Base-by-base conservation (phyloP, 2,797 vertebrate species). In the Eulemur mongoz region DNA sequence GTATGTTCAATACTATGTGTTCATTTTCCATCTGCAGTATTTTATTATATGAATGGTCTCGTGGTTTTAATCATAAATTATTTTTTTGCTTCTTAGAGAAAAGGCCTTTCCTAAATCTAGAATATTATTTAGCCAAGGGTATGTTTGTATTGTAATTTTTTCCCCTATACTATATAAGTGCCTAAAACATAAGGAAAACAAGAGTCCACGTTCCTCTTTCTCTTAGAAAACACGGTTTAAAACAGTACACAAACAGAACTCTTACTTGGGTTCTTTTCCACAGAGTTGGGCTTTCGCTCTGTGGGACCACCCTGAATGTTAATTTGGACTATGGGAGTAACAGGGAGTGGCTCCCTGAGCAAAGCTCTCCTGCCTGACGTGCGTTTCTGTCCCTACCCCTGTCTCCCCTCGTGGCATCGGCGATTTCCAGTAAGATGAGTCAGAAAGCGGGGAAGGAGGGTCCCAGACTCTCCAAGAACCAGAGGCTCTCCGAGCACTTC, bases 401-500 rank as follows among this genome's bases (percentile, higher is more conserved):
- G 43, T 32, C 50, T 10, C 25, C 67, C 25, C 20, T 25, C 15
- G 2, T 52, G 1, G 59, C 59, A 5, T 0, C 10, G n/a, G 52
- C 7, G 50, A 13, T 11, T 54, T 59, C 81, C 91, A 98, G 97
- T 81, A 63, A 97, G 93, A 98, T 98, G 97, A 98, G 97, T 91
- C 97, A 98, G 94, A 98, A 96, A 25, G 61, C 4, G 27, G 38
- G 0, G 5, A 98, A 98, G 94, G 97, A 98, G 91, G 97, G 97
- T 57, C 97, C 97, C 91, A 23, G 97, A 25, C 97, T 98, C 96
- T 98, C 97, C 94, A 98, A 98, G 95, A 98, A 98, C 97, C 97
- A 98, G 86, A 96, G 45, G 93, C 95, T 97, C 14, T 96, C 97
- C 0, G 97, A 98, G 79, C 97, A 97, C 91, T 98, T 98, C 95